Conservation (phyloP, 2,797 vertebrate species). For the Novumbra hubbsi region DNA sequence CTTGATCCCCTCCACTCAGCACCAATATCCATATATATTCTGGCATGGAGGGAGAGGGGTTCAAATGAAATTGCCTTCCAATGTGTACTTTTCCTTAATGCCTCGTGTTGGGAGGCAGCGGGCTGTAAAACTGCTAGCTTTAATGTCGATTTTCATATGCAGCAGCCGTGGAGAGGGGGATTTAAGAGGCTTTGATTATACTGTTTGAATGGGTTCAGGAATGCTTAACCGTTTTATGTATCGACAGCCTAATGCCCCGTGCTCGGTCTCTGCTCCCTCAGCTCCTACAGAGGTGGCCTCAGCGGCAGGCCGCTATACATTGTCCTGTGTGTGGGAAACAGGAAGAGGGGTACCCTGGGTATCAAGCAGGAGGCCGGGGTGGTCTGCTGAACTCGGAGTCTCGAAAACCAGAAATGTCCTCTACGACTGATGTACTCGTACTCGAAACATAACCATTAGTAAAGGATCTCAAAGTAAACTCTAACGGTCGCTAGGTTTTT, state of each 20-base stretch:
- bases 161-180: conserved; percentile 11
- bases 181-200: conserved; percentile 35
- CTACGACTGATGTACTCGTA: background rate
- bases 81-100: conserved; percentile 36
- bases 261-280: conserved; percentile 7
- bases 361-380: no score
- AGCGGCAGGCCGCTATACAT: no score
- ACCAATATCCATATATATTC: conserved; percentile 27
- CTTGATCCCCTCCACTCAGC: conserved; percentile 24
- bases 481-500: background rate
- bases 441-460: background rate
- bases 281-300: background rate
- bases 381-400: background rate
- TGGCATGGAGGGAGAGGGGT: conserved; percentile 26
- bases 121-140: conserved; percentile 34
- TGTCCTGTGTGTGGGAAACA: background rate
- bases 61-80: conserved; percentile 30
- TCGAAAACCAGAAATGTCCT: background rate
- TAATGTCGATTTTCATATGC: conserved; percentile 37
- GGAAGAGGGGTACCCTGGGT: no score
- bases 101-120: conserved; percentile 16
- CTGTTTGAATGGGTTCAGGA: conserved; percentile 22
- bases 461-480: background rate
- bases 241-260: conserved; percentile 22
- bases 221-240: conserved; percentile 31